A percentile compares a stretch with the other conserved stretches of the same genome.
Conservation (phyloP, 2,888 invertebrate species). For the Linyphia triangularis region DNA sequence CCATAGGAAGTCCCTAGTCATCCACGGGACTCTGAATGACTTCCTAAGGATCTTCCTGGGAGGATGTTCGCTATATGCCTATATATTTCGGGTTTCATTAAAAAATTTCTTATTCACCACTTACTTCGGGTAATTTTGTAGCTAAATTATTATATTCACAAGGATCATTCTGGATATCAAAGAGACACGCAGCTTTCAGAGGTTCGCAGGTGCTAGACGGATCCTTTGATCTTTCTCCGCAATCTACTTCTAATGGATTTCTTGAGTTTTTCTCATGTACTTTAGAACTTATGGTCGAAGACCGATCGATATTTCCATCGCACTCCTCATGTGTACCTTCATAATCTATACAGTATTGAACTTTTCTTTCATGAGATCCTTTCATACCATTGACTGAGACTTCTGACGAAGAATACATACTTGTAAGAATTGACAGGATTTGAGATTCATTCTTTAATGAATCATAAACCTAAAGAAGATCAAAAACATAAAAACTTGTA, state of each 20-base stretch:
- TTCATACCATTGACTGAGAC: neutral
- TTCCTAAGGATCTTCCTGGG: too few species aligned
- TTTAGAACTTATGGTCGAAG: neutral
- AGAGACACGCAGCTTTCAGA: slow-evolving; percentile 86
- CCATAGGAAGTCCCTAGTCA: too few species aligned
- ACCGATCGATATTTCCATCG: slow-evolving; percentile 15
- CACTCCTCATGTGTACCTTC: slow-evolving; percentile 39
- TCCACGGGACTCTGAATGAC: too few species aligned
- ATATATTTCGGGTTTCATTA: too few species aligned
- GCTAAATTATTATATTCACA: slow-evolving; percentile 84
- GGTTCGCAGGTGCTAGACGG: slow-evolving; percentile 84
- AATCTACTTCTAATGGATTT: slow-evolving; percentile 38
- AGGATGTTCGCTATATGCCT: too few species aligned
- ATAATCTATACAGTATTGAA: neutral
- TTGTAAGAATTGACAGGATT: neutral
- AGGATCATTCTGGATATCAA: slow-evolving; percentile 89
- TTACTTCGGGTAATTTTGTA: slow-evolving; percentile 47
- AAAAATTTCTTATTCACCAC: neutral
- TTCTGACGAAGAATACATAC: neutral
- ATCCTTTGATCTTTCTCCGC: slow-evolving; percentile 68
- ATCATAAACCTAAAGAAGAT: slow-evolving; percentile 26
- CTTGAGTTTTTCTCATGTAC: neutral
- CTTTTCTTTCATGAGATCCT: neutral
- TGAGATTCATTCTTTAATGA: neutral
- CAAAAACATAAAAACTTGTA: neutral